Percentiles rank a stretch among this genome's conserved stretches.
These are phyloP conservation scores for Dynastes hyllus DNA, from an alignment of 2,888 invertebrate species.

Conservation along the genomic window DNA sequence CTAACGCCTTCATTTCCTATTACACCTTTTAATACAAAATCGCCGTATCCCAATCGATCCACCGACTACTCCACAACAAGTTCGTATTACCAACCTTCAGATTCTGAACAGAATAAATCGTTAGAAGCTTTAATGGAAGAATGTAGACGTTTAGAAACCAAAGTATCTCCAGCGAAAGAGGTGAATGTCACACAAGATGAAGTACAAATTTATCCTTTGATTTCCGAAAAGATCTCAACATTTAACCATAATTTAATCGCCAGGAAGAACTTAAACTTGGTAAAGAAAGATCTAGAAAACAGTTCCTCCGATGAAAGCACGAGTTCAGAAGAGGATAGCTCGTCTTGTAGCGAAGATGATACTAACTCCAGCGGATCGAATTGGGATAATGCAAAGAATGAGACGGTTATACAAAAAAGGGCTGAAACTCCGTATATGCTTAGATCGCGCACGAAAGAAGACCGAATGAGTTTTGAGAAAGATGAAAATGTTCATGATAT, in stretches of 20 bases:
- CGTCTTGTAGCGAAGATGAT: constrained; percentile 18
- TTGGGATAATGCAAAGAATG: constrained; percentile 17
- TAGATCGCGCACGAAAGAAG: constrained; percentile 51
- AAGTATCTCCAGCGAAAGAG: constrained; percentile 3
- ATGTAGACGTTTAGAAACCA: constrained; percentile 55
- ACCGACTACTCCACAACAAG: constrained; percentile 70
- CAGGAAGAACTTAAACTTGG: constrained; percentile 65
- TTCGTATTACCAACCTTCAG: constrained; percentile 69
- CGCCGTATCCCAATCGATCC: constrained; percentile 60
- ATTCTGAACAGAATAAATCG: constrained; percentile 66
- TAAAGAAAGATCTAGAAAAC: constrained; percentile 53
- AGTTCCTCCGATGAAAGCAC: constrained; percentile 37
- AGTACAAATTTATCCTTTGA: constrained; percentile 21
- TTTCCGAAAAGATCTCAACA: constrained; percentile 55
- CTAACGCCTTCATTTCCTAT: constrained; percentile 66
- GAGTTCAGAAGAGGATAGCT: constrained; percentile 36
- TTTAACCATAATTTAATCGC: constrained; percentile 63
- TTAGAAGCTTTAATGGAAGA: constrained; percentile 65
- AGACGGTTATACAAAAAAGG: constrained; percentile 32
- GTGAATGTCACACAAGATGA: not conserved
- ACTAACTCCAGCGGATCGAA: constrained; percentile 3
- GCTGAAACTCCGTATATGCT: constrained; percentile 39
- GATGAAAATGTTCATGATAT: constrained; percentile 23
- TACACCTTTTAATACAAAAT: constrained; percentile 60
- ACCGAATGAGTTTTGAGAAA: constrained; percentile 13